Evolutionary conservation across 1,140 invertebrate species (phyloP).

Genomic region (Lamellibrachia luymesi): DNA sequence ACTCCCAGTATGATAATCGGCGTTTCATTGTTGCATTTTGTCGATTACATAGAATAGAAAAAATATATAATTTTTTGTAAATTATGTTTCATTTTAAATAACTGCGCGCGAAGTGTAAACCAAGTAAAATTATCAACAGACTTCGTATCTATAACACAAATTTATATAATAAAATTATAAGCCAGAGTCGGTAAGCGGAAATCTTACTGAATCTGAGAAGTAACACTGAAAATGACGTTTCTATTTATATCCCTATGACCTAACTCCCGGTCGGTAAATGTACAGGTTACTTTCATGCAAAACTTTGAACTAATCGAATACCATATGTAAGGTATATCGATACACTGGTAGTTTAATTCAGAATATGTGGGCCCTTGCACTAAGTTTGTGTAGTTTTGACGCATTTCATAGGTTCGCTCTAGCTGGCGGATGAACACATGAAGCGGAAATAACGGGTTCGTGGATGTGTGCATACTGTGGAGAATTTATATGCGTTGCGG

Average conservation of each 20-base stretch:
- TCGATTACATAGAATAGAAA: too few species aligned
- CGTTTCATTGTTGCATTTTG: too few species aligned
- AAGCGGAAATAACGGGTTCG: slow-evolving; percentile 3
- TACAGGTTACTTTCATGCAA: background rate
- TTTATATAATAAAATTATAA: too few species aligned
- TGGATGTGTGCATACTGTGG: background rate
- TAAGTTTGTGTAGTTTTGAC: background rate
- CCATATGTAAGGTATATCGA: background rate
- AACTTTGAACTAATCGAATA: background rate
- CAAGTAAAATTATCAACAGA: too few species aligned
- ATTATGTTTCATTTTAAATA: too few species aligned
- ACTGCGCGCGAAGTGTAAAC: too few species aligned
- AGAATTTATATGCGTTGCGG: background rate
- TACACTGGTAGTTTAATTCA: background rate
- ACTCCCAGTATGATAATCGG: background rate
- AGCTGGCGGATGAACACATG: background rate
- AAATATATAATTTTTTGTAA: too few species aligned
- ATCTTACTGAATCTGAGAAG: background rate
- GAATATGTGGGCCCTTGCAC: background rate
- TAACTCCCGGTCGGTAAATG: background rate
- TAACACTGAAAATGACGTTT: background rate
- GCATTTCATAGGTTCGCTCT: background rate
- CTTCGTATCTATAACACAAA: too few species aligned
- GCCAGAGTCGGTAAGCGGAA: background rate
- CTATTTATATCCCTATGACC: background rate